A percentile compares a stretch with the other conserved stretches of the same genome.
These are phyloP conservation scores for Parnassius apollo DNA, from an alignment of 2,888 invertebrate species.

Conservation along the genomic window DNA sequence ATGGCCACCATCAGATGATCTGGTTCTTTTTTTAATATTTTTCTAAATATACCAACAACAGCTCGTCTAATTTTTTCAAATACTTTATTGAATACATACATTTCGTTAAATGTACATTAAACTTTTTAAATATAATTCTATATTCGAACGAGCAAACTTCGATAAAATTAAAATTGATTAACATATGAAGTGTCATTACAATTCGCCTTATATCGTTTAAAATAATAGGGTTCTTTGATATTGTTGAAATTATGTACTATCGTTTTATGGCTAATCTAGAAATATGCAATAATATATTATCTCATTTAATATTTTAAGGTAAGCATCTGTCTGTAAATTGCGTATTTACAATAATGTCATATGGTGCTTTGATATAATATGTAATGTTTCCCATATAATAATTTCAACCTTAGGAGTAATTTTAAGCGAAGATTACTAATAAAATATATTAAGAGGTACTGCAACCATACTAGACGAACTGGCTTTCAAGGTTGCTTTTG, in stretches of 20 bases:
- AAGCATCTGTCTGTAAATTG: conserved; percentile 67
- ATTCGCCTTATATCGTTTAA: conserved; percentile 44
- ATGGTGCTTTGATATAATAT: conserved; percentile 53
- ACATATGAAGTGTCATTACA: conserved; percentile 74
- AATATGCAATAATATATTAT: conserved; percentile 56
- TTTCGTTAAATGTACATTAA: conserved; percentile 70
- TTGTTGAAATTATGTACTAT: conserved; percentile 77
- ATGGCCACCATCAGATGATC: conserved; percentile 87
- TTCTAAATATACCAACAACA: conserved; percentile 81
- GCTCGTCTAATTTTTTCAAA: conserved; percentile 67
- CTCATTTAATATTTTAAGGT: conserved; percentile 56
- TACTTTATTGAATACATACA: conserved; percentile 58
- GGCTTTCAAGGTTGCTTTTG: conserved; percentile 46
- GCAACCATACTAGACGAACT: conserved; percentile 72
- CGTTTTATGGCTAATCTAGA: conserved; percentile 73
- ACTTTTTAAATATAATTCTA: conserved; percentile 76
- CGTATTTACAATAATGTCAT: conserved; percentile 65
- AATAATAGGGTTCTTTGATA: conserved; percentile 73
- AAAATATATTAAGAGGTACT: conserved; percentile 58
- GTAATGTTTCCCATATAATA: conserved; percentile 50
- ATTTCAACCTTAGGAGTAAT: conserved; percentile 53
- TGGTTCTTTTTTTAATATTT: conserved; percentile 76
- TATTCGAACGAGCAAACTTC: conserved; percentile 80
- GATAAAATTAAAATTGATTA: conserved; percentile 80
- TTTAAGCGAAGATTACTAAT: conserved; percentile 62